Evolutionary conservation across 2,797 vertebrate species (phyloP), one percentile per base, ranked within the genome.

Genomic region (Rhadinocentrus ornatus): DNA sequence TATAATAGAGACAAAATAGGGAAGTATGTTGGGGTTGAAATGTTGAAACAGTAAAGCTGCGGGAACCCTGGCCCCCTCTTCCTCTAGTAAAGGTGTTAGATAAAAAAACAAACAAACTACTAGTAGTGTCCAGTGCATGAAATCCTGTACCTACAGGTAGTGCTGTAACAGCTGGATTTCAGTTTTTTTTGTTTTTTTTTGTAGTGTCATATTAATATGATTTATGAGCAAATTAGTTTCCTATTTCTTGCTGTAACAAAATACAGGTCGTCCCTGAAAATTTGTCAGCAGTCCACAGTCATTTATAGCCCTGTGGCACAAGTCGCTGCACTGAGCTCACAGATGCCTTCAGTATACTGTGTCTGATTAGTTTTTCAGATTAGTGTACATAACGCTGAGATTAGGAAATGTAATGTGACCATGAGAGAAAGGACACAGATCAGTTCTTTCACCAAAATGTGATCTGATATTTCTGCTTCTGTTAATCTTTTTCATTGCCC

Each of bases 351-450:
- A 59, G 81, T 77, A 9, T 82, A 72, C 24, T 4, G 77, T 80
- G 62, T 82, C 75, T 69, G 26, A 81, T 68, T 86, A 64, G 77
- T 75, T 83, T 81, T 71, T 71, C 73, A 86, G 77, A 86, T 86
- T 75, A 76, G 63, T 67, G 73, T 35, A 35, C 78, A 78, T 78
- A 85, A 75, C 63, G 71, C 2, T 41, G 12, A 39, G 66, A 64
- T 75, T 16, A 73, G 48, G 8, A 60, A 53, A 69, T 37, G 69
- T 39, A 59, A 68, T 57, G 52, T 26, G 59, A 29, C 52, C 41
- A 8, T 24, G 22, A 12, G 41, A 35, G 35, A 12, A 55, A 46
- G 46, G 39, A 26, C 37, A 15, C 31, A 10, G 50, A 41, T 55
- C 65, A 41, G 22, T 60, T 73, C 70, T 37, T 62, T 44, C 62